Evolutionary conservation across 2,113 vertebrate species (phyloP).

Genomic region (Passer montanus): DNA sequence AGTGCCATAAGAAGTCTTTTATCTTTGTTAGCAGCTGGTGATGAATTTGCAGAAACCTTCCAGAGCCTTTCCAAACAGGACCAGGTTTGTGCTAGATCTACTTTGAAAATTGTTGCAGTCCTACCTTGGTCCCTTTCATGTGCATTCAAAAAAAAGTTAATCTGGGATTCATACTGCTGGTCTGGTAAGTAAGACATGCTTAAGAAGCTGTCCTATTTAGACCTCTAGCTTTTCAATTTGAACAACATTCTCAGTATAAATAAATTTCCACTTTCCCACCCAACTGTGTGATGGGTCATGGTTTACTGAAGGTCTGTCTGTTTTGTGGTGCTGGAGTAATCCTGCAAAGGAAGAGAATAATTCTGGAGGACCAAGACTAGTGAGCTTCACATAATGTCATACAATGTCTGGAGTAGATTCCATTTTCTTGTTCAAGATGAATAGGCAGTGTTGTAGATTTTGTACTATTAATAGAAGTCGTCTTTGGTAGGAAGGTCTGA

Average conservation of each 20-base stretch:
- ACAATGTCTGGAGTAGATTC: not conserved
- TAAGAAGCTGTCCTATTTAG: not conserved
- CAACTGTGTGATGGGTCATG: no score
- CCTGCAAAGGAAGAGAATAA: not conserved
- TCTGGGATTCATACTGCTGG: not conserved
- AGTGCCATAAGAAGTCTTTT: not conserved
- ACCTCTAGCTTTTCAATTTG: not conserved
- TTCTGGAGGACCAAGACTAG: not conserved
- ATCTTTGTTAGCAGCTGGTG: not conserved
- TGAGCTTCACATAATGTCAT: not conserved
- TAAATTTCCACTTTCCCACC: not conserved
- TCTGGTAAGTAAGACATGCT: not conserved
- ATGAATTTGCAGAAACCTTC: not conserved
- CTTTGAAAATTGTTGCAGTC: not conserved
- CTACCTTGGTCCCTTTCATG: rapidly evolving
- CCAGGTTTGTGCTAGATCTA: not conserved
- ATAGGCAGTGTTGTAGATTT: not conserved
- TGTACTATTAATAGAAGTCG: not conserved
- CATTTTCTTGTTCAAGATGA: rapidly evolving
- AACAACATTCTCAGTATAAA: not conserved
- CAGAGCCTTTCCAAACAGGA: not conserved
- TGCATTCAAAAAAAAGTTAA: not conserved
- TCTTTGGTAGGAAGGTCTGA: not conserved
- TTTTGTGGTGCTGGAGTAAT: not conserved
- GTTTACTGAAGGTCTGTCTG: not conserved